Evolutionary conservation across 2,888 invertebrate genomes (phyloP).

Genomic region (Luperina testacea): DNA sequence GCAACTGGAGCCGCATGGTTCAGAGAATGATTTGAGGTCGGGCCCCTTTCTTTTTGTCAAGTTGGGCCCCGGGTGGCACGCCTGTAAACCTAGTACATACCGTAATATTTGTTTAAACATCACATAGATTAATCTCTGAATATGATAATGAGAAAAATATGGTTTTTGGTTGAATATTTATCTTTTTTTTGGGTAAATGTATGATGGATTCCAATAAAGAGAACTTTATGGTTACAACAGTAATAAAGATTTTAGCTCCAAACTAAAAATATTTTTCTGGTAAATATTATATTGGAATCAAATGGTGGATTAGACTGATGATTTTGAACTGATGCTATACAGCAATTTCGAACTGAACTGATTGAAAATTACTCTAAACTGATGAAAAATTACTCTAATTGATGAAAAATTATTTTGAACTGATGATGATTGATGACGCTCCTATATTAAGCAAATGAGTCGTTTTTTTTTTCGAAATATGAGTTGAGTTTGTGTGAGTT

Average conservation of each 20-base stretch:
- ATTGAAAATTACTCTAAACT: neutral
- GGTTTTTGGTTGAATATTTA: neutral
- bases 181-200: neutral
- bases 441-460: neutral
- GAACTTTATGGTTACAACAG: neutral
- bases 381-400: neutral
- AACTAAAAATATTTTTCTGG: neutral
- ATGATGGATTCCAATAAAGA: neutral
- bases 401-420: neutral
- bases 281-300: neutral
- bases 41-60: constrained; percentile 96
- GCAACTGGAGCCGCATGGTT: constrained; percentile 96
- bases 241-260: neutral
- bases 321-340: neutral
- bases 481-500: neutral
- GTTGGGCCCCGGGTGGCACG: constrained; percentile 97
- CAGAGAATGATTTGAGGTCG: constrained; percentile 95
- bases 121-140: neutral
- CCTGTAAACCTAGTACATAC: constrained; percentile 92
- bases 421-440: neutral
- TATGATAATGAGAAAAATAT: constrained; percentile 10
- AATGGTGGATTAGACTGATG: neutral
- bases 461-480: neutral
- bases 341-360: neutral
- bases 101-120: neutral